Conservation (phyloP, 1,140 invertebrate genomes). For the Drosophila neocordata region DNA sequence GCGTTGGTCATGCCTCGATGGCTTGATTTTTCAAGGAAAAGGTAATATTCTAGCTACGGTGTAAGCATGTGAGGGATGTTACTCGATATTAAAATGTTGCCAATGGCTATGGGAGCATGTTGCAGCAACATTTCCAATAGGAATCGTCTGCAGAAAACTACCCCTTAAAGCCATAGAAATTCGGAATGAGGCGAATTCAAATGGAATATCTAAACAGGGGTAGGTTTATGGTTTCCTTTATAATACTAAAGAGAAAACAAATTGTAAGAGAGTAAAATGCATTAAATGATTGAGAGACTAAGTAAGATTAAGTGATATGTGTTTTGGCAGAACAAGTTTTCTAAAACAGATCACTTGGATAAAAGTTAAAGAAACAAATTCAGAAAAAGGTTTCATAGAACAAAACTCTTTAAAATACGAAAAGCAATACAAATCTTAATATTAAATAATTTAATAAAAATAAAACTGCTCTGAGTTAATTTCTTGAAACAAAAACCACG, state of each 20-base stretch:
- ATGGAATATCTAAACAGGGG: conserved; percentile 11
- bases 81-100: conserved; percentile 36
- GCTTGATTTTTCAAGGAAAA: conserved; percentile 43
- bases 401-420: too few relatives aligned
- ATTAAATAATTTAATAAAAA: too few relatives aligned
- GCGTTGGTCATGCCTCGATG: conserved; percentile 50
- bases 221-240: background rate
- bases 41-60: background rate
- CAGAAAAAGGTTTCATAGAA: too few relatives aligned
- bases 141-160: background rate
- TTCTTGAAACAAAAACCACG: too few relatives aligned
- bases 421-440: too few relatives aligned
- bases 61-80: conserved; percentile 29
- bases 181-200: conserved; percentile 37
- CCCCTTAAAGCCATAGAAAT: conserved; percentile 21
- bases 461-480: too few relatives aligned
- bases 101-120: conserved; percentile 31
- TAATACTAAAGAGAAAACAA: background rate
- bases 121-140: conserved; percentile 29
- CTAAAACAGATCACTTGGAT: background rate
- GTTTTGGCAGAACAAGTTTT: background rate
- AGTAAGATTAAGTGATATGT: background rate
- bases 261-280: background rate
- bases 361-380: background rate
- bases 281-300: conserved; percentile 5